These are phyloP conservation scores for Istiophorus platypterus DNA, from an alignment of 2,113 vertebrate genomes.

Conservation along the genomic window DNA sequence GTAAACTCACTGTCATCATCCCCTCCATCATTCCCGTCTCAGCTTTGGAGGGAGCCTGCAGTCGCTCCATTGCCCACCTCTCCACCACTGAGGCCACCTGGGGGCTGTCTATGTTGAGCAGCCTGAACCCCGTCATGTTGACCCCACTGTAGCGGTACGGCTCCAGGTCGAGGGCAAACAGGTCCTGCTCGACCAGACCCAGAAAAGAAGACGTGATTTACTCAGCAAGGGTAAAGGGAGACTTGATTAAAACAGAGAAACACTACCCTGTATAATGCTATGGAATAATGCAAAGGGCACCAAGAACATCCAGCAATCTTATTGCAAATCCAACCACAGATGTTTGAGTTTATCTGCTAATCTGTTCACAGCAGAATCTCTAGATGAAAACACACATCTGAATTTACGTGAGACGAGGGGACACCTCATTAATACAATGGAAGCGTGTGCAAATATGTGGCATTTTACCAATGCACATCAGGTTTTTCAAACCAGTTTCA, in stretches of 20 bases:
- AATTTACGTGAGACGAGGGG: constrained; percentile 16
- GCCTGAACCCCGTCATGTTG: constrained; percentile 97
- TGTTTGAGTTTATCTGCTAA: constrained; percentile 54
- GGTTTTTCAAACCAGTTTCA: constrained; percentile 11
- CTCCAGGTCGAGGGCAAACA: constrained; percentile 96
- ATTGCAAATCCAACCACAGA: constrained; percentile 64
- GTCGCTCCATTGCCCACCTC: constrained; percentile 95
- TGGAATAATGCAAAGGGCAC: constrained; percentile 50
- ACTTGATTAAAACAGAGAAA: constrained; percentile 48
- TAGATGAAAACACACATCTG: constrained; percentile 8
- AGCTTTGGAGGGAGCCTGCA: constrained; percentile 90
- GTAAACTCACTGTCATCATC: constrained; percentile 92
- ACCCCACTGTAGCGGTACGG: constrained; percentile 97
- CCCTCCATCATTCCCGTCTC: constrained; percentile 93
- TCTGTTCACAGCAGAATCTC: constrained; percentile 37
- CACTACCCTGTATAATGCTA: constrained; percentile 14
- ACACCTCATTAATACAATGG: constrained; percentile 37
- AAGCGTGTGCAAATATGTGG: constrained; percentile 1
- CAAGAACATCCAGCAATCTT: constrained; percentile 51
- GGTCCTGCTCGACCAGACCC: constrained; percentile 83
- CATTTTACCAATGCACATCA: background rate
- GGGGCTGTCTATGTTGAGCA: constrained; percentile 91
- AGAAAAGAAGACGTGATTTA: constrained; percentile 13
- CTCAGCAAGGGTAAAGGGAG: constrained; percentile 31
- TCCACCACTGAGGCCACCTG: constrained; percentile 92